Percentiles rank a stretch among this genome's conserved stretches.
phyloP scores from a whole-genome alignment of 2,888 invertebrate species.

The Dendrolimus pini region DNA sequence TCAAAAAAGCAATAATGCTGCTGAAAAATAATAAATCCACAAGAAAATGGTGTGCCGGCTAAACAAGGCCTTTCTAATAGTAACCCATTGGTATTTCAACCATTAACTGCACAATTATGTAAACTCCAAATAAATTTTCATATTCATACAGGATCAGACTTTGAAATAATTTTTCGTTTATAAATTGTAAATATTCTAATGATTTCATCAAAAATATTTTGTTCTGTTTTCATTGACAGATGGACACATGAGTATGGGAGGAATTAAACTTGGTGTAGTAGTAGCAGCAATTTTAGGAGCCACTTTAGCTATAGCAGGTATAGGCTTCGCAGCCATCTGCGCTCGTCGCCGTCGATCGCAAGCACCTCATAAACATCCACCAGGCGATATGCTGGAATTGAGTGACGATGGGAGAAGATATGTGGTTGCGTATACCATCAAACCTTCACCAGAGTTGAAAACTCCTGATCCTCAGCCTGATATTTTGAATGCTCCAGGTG shows the following conservation, averaged over 20 bases:
- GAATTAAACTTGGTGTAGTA: conserved; percentile 82
- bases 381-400: conserved; percentile 76
- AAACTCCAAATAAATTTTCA: too few relatives aligned
- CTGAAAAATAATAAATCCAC: too few relatives aligned
- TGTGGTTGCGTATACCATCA: conserved; percentile 90
- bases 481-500: conserved; percentile 86
- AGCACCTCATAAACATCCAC: conserved; percentile 62
- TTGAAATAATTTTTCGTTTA: too few relatives aligned
- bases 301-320: conserved; percentile 48
- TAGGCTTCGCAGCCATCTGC: conserved; percentile 49
- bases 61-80: too few relatives aligned
- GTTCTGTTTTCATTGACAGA: conserved; percentile 57
- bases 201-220: background rate
- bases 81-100: too few relatives aligned
- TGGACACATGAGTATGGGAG: conserved; percentile 81
- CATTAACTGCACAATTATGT: too few relatives aligned
- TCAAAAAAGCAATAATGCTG: too few relatives aligned
- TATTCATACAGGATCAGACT: too few relatives aligned
- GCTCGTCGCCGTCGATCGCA: conserved; percentile 47
- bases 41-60: too few relatives aligned
- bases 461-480: conserved; percentile 85
- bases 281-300: conserved; percentile 56
- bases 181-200: too few relatives aligned
- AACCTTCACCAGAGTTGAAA: conserved; percentile 76
- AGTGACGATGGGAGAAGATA: conserved; percentile 90